A percentile compares a stretch with the other conserved stretches of the same genome.
phyloP scores from a whole-genome alignment of 2,113 vertebrate species.

The Octodon degus region DNA sequence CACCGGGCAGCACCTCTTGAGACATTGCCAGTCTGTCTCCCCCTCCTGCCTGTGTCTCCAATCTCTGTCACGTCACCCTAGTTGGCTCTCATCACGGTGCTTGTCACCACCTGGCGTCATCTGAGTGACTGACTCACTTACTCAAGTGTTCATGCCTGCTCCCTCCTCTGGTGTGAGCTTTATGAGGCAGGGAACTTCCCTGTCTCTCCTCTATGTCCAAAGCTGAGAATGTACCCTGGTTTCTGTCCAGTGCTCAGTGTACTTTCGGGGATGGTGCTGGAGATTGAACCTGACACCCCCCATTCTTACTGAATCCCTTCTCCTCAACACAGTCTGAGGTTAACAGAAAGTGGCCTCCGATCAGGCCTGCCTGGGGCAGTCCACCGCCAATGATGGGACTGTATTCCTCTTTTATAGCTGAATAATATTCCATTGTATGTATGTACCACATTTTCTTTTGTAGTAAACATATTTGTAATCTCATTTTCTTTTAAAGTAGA shows the following conservation, averaged over 20 bases:
- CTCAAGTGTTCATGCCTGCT: not conserved
- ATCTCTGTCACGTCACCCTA: not conserved
- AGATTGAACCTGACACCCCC: not conserved
- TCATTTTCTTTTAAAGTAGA: too few species aligned
- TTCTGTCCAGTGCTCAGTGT: not conserved
- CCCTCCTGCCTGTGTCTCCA: not conserved
- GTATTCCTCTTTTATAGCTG: too few species aligned
- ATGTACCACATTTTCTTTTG: too few species aligned
- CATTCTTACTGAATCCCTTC: too few species aligned
- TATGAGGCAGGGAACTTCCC: not conserved
- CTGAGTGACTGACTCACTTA: not conserved
- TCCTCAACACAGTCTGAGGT: too few species aligned
- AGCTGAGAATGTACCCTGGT: not conserved
- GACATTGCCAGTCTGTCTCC: not conserved
- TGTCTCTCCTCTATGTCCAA: not conserved
- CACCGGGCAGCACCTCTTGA: not conserved
- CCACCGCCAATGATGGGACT: too few species aligned
- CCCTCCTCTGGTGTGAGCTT: not conserved
- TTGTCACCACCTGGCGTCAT: not conserved
- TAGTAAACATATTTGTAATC: too few species aligned
- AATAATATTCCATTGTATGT: too few species aligned
- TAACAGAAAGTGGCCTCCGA: too few species aligned
- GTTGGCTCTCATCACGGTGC: not conserved
- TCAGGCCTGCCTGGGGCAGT: too few species aligned
- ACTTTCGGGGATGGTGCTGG: not conserved